Conservation (phyloP, 2,888 invertebrate genomes). For the Phania funesta region DNA sequence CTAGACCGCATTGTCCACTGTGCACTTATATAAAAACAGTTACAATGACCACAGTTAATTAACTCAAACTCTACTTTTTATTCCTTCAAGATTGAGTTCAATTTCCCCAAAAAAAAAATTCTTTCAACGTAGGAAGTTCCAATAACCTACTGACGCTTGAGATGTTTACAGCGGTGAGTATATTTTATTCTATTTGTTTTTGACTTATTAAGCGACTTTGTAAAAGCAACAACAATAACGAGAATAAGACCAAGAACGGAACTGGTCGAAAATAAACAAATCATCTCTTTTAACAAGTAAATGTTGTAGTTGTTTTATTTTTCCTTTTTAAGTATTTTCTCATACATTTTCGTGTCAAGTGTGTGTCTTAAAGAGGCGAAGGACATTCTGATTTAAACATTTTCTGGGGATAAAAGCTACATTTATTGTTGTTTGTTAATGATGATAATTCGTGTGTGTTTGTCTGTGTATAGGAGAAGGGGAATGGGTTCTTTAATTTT, state of each 20-base stretch:
- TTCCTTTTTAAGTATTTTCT: background rate
- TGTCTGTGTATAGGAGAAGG: background rate
- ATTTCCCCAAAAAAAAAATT: background rate
- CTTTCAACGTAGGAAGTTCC: constrained; percentile 7
- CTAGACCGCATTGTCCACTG: background rate
- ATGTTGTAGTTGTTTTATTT: constrained; percentile 11
- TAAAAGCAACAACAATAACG: background rate
- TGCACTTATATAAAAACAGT: background rate
- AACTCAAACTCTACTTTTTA: background rate
- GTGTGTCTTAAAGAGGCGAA: constrained; percentile 66
- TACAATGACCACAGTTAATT: constrained; percentile 12
- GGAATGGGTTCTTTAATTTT: constrained; percentile 32
- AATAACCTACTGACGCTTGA: constrained; percentile 31
- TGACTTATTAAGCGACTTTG: constrained; percentile 41
- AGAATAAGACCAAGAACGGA: no score
- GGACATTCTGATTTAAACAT: constrained; percentile 55
- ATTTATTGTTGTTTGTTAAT: constrained; percentile 26
- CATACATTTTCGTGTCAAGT: constrained; percentile 63
- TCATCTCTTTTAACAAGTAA: constrained; percentile 6
- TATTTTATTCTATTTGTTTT: constrained; percentile 35
- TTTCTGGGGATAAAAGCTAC: constrained; percentile 43
- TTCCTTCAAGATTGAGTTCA: background rate
- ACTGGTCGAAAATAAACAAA: constrained; percentile 33
- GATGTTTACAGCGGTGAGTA: background rate
- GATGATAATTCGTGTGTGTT: background rate